Base-by-base conservation (phyloP, 2,888 invertebrate species). In the Globia sparganii region DNA sequence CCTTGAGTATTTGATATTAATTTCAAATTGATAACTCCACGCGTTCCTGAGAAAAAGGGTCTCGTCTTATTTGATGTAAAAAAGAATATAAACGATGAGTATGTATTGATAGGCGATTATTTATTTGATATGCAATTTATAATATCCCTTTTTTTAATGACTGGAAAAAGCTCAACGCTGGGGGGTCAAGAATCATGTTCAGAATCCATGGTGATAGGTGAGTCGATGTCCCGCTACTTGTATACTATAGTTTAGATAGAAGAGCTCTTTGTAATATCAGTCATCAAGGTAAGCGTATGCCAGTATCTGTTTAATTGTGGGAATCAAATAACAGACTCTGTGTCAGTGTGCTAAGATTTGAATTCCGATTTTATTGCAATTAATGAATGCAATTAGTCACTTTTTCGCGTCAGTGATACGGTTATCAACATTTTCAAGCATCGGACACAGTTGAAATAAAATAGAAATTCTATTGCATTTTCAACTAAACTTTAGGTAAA, bases 281-380 rank as follows among this genome's bases (percentile, higher is more conserved):
- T 15, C 11, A 49, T 79, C 25, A 40, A 43, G 13, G 13, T 49
- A 62, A 8, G 40, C 21, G 13, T 46, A 31, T 46, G 21, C 66
- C 1, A 31, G 40, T 43, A 34, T 79, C 46, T 70, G 15, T 81
- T 59, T 64, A 78, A 58, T 70, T 74, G 68, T 79, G 56, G n/a
- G 58, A 71, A 80, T 83, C 40, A 58, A 67, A 84, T 77, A 77
- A 77, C 75, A 25, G 46, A 53, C 28, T 64, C 25, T 71, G 61
- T 84, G 80, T 68, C 56, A 83, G 72, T 67, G 9, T 61, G 80
- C 56, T 73, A 62, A 80, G 69, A 70, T 75, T 66, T 64, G 11
- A 84, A 76, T 83, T 70, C 53, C 65, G 72, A 84, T 75, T 72
- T 69, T 70, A 83, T 76, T 75, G 70, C 28, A 68, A 76, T 75